These are phyloP conservation scores for Brachylomia viminalis DNA, from an alignment of 2,888 invertebrate genomes.

Conservation along the genomic window DNA sequence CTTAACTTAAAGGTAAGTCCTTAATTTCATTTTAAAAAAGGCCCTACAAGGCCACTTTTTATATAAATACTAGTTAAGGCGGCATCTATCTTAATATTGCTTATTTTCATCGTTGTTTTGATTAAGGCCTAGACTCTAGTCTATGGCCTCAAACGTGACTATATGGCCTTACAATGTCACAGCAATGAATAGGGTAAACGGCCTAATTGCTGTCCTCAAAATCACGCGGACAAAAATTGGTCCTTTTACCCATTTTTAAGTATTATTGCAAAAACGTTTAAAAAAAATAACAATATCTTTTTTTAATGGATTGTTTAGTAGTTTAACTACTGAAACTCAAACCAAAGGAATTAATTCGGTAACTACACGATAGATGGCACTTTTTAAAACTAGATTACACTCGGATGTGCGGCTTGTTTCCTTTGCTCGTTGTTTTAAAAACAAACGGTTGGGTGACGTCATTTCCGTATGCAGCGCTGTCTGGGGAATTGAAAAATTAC, in stretches of 20 bases:
- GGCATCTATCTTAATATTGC: constrained; percentile 59
- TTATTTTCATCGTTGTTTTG: constrained; percentile 54
- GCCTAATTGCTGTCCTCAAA: constrained; percentile 39
- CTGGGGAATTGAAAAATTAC: constrained; percentile 39
- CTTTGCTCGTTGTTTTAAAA: constrained; percentile 63
- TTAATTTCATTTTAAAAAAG: constrained; percentile 35
- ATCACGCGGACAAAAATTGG: constrained; percentile 37
- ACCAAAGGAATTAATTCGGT: constrained; percentile 69
- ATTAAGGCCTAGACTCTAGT: constrained; percentile 47
- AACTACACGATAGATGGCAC: constrained; percentile 76
- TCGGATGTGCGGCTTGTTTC: constrained; percentile 59
- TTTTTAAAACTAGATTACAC: constrained; percentile 73
- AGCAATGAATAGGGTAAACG: constrained; percentile 45
- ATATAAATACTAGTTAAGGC: constrained; percentile 61
- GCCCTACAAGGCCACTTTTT: constrained; percentile 46
- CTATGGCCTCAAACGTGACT: constrained; percentile 46
- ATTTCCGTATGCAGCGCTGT: constrained; percentile 57
- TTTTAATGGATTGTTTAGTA: constrained; percentile 44
- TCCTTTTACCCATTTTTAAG: constrained; percentile 49
- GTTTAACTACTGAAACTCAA: constrained; percentile 61
- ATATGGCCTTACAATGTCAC: constrained; percentile 44
- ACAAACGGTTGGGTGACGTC: constrained; percentile 59
- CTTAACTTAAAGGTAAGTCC: constrained; percentile 46
- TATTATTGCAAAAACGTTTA: constrained; percentile 58
- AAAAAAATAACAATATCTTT: constrained; percentile 33